Conservation (phyloP, 2,888 invertebrate genomes). For the Atherix ibis region DNA sequence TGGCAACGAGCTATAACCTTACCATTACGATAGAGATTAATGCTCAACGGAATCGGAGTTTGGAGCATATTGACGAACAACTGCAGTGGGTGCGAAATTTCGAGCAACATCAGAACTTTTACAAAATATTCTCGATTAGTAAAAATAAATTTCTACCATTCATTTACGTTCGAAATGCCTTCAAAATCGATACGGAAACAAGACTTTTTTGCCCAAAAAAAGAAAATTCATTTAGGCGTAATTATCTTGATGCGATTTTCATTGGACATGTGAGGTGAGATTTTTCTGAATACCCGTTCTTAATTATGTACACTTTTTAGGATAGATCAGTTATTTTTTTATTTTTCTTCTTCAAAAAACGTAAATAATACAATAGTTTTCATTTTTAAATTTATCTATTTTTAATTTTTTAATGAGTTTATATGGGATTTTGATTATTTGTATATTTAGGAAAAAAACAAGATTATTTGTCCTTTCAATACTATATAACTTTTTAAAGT, state of each 20-base stretch:
- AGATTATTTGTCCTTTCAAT: too few relatives aligned
- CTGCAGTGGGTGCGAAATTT: constrained; percentile 21
- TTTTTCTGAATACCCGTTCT: neutral
- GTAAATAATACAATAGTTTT: too few relatives aligned
- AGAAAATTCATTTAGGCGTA: constrained; percentile 33
- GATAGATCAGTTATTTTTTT: too few relatives aligned
- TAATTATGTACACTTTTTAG: too few relatives aligned
- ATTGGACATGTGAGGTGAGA: constrained; percentile 36
- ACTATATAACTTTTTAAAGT: too few relatives aligned
- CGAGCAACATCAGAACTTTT: constrained; percentile 21
- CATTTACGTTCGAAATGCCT: constrained; percentile 49
- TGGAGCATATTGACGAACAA: constrained; percentile 34
- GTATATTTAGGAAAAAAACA: too few relatives aligned
- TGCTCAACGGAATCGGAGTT: constrained; percentile 38
- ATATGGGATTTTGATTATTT: too few relatives aligned
- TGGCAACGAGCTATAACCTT: constrained; percentile 34
- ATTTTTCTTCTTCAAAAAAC: too few relatives aligned
- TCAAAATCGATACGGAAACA: constrained; percentile 38
- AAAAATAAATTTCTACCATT: constrained; percentile 34
- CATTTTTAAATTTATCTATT: too few relatives aligned
- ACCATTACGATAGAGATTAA: constrained; percentile 44
- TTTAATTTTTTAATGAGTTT: too few relatives aligned
- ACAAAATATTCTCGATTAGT: constrained; percentile 25
- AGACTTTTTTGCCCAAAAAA: constrained; percentile 30
- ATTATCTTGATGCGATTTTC: constrained; percentile 40